phyloP scores from a whole-genome alignment of 2,113 vertebrate species.

The Gobiocypris rarus region DNA sequence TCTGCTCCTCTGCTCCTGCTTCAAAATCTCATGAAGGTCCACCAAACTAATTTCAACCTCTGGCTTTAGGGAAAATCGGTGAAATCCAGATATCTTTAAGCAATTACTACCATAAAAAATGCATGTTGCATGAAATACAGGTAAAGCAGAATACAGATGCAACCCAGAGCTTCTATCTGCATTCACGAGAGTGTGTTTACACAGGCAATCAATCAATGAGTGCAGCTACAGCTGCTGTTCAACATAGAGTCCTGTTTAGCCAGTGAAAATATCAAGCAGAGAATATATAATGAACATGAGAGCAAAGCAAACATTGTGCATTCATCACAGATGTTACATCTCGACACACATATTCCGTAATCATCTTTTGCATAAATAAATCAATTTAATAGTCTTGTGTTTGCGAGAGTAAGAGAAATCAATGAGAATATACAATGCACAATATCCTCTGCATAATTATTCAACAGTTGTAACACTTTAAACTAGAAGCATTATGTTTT shows the following conservation, averaged over 20 bases:
- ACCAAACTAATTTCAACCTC: neutral
- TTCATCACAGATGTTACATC: neutral
- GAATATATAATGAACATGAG: neutral
- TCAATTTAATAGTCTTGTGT: neutral
- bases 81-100: neutral
- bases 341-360: neutral
- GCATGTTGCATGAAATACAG: neutral
- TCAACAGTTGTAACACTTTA: constrained; percentile 7
- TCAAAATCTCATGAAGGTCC: neutral
- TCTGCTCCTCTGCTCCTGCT: neutral
- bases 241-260: neutral
- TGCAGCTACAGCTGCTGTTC: neutral
- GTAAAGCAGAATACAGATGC: neutral
- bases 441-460: neutral
- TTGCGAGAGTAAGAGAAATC: neutral
- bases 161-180: neutral
- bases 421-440: neutral
- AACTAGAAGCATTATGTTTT: neutral
- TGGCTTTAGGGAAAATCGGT: neutral
- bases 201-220: neutral
- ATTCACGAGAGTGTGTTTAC: neutral
- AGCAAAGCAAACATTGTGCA: constrained; percentile 3
- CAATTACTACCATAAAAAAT: neutral
- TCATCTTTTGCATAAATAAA: neutral
- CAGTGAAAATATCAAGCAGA: neutral